Base-by-base conservation (phyloP, 2,113 vertebrate species). In the Colossoma macropomum region DNA sequence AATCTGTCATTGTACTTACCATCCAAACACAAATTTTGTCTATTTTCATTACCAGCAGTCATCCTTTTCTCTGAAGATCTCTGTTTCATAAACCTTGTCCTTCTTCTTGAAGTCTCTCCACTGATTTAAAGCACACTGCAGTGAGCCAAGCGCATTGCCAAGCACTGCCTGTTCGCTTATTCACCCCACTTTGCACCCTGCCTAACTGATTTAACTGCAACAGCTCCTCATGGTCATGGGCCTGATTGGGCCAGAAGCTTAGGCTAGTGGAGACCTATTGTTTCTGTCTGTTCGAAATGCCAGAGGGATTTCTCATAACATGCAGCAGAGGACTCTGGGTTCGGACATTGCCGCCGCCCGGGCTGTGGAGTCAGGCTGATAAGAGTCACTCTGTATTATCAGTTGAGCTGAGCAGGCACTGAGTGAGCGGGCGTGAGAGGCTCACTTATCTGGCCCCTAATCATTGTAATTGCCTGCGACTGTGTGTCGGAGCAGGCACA, bases 351-450 rank as follows among this genome's bases (percentile, higher is more conserved):
- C 41, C 23, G 54, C 41, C 28, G 34, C 56, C 56, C 27, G 41
- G 70, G 68, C 25, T 11, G 79, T 41, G 27, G 79, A 73, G 56
- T 48, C 13, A 27, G 41, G 38, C 45, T 73, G 69, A 80, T 59
- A 79, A 65, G 62, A 30, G 48, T 59, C 19, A 48, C 45, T n/a
- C 19, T 65, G 23, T 41, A 48, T 80, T 71, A 80, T 76, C 77
- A 62, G 50, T 34, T 6, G 38, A 48, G 82, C 34, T 63, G 59
- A 48, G 65, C 78, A 34, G n/a, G 12, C 7, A 32, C 25, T 75
- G 52, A 70, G 8, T 79, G 68, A 72, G 41, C 54, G 76, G 54
- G 27, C 56, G 70, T 28, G 28, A 54, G 70, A 63, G 79, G 30
- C 28, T 48, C 60, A 77, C 25, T 45, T 50, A 75, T 84, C 52